phyloP scores from a whole-genome alignment of 2,888 invertebrate genomes.

The Mythimna lalbum region DNA sequence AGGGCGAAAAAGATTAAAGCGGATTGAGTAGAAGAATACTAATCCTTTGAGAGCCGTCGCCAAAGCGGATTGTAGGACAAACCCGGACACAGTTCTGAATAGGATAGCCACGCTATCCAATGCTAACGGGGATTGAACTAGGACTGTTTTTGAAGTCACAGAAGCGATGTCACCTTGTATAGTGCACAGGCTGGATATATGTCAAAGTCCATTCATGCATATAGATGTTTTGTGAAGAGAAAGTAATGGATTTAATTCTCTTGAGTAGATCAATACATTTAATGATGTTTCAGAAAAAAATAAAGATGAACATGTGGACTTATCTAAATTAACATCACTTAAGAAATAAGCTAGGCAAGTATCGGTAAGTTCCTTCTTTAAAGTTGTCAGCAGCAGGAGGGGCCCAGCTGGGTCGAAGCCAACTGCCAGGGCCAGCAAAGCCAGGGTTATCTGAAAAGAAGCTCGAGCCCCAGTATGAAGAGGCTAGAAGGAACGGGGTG shows the following conservation, averaged over 20 bases:
- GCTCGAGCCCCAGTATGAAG: too few relatives aligned
- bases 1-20: constrained; percentile 35
- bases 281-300: not conserved
- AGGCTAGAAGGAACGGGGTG: too few relatives aligned
- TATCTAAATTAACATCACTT: not conserved
- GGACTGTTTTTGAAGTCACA: constrained; percentile 1
- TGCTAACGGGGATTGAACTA: not conserved
- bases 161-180: constrained; percentile 20
- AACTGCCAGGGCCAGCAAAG: too few relatives aligned
- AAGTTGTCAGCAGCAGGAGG: too few relatives aligned
- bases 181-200: constrained; percentile 22
- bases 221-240: not conserved
- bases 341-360: not conserved
- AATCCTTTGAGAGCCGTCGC: constrained; percentile 37
- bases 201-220: constrained; percentile 17
- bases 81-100: constrained; percentile 36
- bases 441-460: too few relatives aligned
- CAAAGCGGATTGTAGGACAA: constrained; percentile 43
- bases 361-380: too few relatives aligned
- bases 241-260: constrained; percentile 8
- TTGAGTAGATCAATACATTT: constrained; percentile 4
- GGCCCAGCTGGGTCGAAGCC: too few relatives aligned
- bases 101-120: constrained; percentile 27
- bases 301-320: not conserved
- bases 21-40: constrained; percentile 34